Conservation (phyloP, 2,888 invertebrate species). For the Brenthis ino region DNA sequence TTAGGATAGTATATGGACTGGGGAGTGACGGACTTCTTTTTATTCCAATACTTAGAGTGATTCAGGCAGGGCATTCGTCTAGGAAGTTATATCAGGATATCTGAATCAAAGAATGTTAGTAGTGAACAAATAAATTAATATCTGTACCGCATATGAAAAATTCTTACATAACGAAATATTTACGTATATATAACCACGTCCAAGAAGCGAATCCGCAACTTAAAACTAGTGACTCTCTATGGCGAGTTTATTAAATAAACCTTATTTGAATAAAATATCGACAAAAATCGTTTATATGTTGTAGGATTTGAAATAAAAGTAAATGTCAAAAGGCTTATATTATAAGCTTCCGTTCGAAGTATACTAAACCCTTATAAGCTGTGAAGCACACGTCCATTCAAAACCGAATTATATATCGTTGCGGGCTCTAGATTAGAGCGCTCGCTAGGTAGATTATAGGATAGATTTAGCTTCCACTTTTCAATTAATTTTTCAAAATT, state of each 20-base stretch:
- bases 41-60: too few relatives aligned
- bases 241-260: neutral
- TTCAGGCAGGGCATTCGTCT: too few relatives aligned
- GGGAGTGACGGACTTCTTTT: too few relatives aligned
- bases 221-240: too few relatives aligned
- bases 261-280: neutral
- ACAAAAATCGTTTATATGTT: neutral
- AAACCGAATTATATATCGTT: constrained; percentile 36
- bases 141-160: too few relatives aligned
- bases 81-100: too few relatives aligned
- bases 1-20: too few relatives aligned
- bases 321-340: constrained; percentile 16
- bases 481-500: constrained; percentile 21
- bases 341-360: constrained; percentile 28
- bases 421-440: constrained; percentile 29
- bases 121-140: too few relatives aligned
- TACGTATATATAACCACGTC: too few relatives aligned
- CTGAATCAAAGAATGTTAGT: too few relatives aligned
- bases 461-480: constrained; percentile 21
- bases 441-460: constrained; percentile 26
- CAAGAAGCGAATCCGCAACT: too few relatives aligned
- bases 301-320: constrained; percentile 12
- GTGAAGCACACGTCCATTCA: constrained; percentile 37
- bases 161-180: too few relatives aligned
- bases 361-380: constrained; percentile 34